Evolutionary conservation across 2,797 vertebrate genomes (phyloP).

Genomic region (Allobates femoralis): DNA sequence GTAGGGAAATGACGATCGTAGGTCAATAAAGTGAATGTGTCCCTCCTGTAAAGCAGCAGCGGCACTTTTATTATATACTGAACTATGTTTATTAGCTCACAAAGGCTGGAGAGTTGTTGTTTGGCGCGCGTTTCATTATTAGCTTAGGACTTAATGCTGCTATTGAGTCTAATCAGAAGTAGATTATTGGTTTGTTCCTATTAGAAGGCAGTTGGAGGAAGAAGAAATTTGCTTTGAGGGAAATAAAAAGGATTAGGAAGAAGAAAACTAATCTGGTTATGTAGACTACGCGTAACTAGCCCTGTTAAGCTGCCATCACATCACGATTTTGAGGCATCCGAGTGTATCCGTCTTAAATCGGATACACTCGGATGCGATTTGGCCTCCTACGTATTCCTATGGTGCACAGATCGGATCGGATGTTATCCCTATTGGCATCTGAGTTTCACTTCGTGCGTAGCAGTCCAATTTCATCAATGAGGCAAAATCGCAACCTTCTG

Average conservation of each 20-base stretch:
- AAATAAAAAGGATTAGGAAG: constrained; percentile 24
- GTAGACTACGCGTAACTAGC: background rate
- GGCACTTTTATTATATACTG: constrained; percentile 25
- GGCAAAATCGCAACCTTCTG: too few relatives aligned
- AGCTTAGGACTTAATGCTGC: constrained; percentile 9
- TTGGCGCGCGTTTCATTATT: background rate
- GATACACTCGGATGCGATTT: too few relatives aligned
- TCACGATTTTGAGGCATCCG: too few relatives aligned
- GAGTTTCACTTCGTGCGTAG: too few relatives aligned
- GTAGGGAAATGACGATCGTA: constrained; percentile 17
- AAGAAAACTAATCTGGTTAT: constrained; percentile 17
- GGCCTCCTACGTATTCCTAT: too few relatives aligned
- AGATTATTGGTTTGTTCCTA: constrained; percentile 48
- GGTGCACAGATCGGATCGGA: too few relatives aligned
- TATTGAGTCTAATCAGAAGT: constrained; percentile 2
- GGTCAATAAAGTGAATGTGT: constrained; percentile 43
- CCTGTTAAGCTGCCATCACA: background rate
- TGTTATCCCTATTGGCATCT: too few relatives aligned
- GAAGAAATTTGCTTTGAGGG: constrained; percentile 40
- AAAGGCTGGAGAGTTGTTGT: background rate
- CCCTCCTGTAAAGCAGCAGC: constrained; percentile 32
- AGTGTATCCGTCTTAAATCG: too few relatives aligned
- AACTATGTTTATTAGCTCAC: constrained; percentile 32
- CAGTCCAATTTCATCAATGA: too few relatives aligned
- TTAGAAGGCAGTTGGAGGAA: constrained; percentile 42